Conservation (phyloP, 2,113 vertebrate species). For the Rhinopomastus cyanomelas region DNA sequence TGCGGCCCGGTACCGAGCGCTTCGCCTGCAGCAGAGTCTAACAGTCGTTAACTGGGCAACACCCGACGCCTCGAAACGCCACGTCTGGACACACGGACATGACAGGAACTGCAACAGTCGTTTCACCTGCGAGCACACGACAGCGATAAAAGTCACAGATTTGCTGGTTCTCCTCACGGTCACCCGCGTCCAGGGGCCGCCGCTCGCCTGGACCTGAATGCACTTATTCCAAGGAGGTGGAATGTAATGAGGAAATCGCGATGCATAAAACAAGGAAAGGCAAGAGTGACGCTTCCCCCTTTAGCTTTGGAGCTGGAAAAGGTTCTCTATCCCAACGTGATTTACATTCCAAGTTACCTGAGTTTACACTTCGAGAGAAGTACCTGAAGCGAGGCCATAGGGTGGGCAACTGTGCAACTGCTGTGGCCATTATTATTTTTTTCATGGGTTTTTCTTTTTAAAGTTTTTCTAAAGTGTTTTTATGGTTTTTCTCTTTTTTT, state of each 20-base stretch:
- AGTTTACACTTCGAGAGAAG: slow-evolving; percentile 91
- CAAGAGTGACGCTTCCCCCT: slow-evolving; percentile 82
- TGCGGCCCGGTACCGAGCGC: slow-evolving; percentile 70
- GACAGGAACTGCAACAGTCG: slow-evolving; percentile 76
- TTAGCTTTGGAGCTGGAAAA: slow-evolving; percentile 79
- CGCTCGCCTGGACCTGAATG: slow-evolving; percentile 68
- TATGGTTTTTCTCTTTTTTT: slow-evolving; percentile 68
- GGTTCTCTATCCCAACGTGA: slow-evolving; percentile 79
- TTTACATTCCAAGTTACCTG: slow-evolving; percentile 97
- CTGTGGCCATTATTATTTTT: slow-evolving; percentile 75
- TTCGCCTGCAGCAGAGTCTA: slow-evolving; percentile 70
- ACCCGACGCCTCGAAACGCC: slow-evolving; percentile 83
- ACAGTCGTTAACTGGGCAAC: slow-evolving; percentile 77
- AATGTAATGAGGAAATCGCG: slow-evolving; percentile 82
- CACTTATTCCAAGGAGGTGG: slow-evolving; percentile 79
- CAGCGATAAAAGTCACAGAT: slow-evolving; percentile 72
- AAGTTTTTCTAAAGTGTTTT: slow-evolving; percentile 68
- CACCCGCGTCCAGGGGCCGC: slow-evolving; percentile 70
- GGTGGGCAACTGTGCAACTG: slow-evolving; percentile 84
- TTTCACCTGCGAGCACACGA: slow-evolving; percentile 68
- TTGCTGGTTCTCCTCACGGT: slow-evolving; percentile 79
- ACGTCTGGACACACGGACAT: slow-evolving; percentile 65
- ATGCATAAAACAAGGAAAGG: slow-evolving; percentile 82
- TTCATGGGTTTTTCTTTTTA: slow-evolving; percentile 73
- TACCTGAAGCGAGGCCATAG: slow-evolving; percentile 90